Evolutionary conservation across 2,797 vertebrate genomes (phyloP).

Genomic region (Lepus townsendii): DNA sequence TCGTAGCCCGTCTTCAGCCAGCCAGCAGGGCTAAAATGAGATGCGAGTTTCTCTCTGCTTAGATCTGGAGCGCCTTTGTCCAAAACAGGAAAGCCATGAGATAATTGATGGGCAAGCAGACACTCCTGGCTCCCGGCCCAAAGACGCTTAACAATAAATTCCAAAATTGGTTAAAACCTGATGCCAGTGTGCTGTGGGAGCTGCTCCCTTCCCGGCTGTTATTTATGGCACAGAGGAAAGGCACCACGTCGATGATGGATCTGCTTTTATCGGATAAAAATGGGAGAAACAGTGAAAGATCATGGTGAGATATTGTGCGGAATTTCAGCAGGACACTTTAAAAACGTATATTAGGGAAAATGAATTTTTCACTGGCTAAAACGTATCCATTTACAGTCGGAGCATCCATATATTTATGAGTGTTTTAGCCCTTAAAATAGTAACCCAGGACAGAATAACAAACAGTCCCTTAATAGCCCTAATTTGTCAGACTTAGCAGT

Average conservation of each 20-base stretch:
- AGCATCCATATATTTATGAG: constrained; percentile 78
- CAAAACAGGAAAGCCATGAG: not conserved
- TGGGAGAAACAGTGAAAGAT: constrained; percentile 60
- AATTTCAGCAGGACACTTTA: constrained; percentile 69
- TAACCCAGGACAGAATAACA: constrained; percentile 82
- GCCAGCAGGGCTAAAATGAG: not conserved
- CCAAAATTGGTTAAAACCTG: constrained; percentile 55
- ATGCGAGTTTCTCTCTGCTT: not conserved
- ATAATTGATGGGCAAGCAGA: not conserved
- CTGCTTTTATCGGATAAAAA: constrained; percentile 75
- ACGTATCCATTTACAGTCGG: constrained; percentile 70
- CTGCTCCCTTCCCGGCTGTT: not conserved
- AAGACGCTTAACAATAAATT: constrained; percentile 36
- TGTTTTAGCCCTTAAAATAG: constrained; percentile 83
- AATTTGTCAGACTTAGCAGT: constrained; percentile 80
- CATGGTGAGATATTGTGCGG: constrained; percentile 70
- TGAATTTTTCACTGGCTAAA: constrained; percentile 82
- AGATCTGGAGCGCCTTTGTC: not conserved
- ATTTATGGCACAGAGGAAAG: constrained; percentile 53
- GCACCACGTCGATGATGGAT: constrained; percentile 55
- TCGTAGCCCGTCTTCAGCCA: not conserved
- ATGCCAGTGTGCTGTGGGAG: not conserved
- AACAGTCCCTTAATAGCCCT: constrained; percentile 74
- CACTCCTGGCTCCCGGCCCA: not conserved
- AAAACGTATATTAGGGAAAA: constrained; percentile 76